Evolutionary conservation across 2,888 invertebrate species (phyloP).

Genomic region (Cerastis leucographa): DNA sequence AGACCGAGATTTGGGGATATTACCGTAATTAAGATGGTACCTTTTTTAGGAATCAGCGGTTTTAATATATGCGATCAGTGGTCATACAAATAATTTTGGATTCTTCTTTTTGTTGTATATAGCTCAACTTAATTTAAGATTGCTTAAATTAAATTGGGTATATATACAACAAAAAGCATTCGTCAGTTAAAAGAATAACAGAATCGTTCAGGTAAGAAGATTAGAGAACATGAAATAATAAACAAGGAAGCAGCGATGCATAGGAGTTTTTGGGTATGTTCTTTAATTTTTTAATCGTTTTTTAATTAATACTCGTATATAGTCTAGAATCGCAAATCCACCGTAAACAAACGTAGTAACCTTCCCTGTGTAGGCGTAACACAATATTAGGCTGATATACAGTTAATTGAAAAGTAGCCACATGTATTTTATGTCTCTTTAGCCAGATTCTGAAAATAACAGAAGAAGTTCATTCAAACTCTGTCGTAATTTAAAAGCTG

Average conservation of each 20-base stretch:
- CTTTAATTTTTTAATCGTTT: not conserved
- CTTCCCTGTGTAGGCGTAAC: too few species aligned
- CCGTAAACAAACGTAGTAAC: too few species aligned
- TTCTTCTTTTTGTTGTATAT: not conserved
- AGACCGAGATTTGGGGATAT: not conserved
- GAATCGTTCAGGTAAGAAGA: not conserved
- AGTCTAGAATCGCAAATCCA: too few species aligned
- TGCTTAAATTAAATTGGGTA: too few species aligned
- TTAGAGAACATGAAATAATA: not conserved
- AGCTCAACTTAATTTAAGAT: not conserved
- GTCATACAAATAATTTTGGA: not conserved
- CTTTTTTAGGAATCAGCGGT: not conserved
- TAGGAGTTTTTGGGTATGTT: not conserved
- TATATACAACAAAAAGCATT: too few species aligned
- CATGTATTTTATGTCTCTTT: too few species aligned
- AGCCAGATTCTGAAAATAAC: too few species aligned
- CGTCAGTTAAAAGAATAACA: not conserved
- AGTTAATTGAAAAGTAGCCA: too few species aligned
- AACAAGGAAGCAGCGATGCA: not conserved
- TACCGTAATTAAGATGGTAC: slow-evolving; percentile 1
- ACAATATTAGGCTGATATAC: too few species aligned
- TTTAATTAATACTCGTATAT: too few species aligned
- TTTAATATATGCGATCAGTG: not conserved
- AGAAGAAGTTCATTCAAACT: too few species aligned
- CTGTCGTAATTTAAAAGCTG: too few species aligned